phyloP scores from a whole-genome alignment of 1,140 invertebrate genomes.

The Ostrea edulis region DNA sequence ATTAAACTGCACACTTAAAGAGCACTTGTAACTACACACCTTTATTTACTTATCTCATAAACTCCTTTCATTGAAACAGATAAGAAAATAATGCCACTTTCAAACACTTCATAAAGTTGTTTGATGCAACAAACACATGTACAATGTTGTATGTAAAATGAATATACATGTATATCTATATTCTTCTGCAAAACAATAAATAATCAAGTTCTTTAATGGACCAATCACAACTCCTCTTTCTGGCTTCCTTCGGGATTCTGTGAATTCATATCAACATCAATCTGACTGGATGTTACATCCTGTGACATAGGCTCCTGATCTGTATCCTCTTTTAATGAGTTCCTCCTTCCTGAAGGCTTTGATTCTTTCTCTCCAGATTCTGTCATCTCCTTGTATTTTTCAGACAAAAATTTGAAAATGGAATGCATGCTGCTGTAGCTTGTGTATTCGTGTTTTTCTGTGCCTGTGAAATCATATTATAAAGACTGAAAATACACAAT shows the following conservation, averaged over 20 bases:
- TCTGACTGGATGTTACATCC: conserved; percentile 10
- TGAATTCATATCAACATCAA: conserved; percentile 22
- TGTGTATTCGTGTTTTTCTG: conserved; percentile 56
- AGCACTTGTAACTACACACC: no score
- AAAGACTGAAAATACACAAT: not conserved
- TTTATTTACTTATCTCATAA: no score
- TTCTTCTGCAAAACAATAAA: not conserved
- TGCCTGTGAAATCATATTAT: conserved; percentile 39
- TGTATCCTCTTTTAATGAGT: not conserved
- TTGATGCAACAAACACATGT: not conserved
- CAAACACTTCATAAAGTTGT: not conserved
- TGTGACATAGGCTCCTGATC: not conserved
- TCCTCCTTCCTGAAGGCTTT: not conserved
- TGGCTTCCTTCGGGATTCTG: not conserved
- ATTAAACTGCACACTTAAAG: no score
- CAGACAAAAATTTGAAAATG: conserved; percentile 56
- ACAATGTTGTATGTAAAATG: not conserved
- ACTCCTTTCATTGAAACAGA: not conserved
- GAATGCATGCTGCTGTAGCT: conserved; percentile 54
- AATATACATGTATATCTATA: not conserved
- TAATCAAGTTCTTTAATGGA: not conserved
- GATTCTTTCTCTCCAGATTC: not conserved
- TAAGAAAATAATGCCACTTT: not conserved
- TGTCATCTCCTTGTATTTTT: conserved; percentile 46
- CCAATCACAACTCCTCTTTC: conserved; percentile 20